These are phyloP conservation scores for Morpho achilles DNA, from an alignment of 2,888 invertebrate species.

Conservation along the genomic window DNA sequence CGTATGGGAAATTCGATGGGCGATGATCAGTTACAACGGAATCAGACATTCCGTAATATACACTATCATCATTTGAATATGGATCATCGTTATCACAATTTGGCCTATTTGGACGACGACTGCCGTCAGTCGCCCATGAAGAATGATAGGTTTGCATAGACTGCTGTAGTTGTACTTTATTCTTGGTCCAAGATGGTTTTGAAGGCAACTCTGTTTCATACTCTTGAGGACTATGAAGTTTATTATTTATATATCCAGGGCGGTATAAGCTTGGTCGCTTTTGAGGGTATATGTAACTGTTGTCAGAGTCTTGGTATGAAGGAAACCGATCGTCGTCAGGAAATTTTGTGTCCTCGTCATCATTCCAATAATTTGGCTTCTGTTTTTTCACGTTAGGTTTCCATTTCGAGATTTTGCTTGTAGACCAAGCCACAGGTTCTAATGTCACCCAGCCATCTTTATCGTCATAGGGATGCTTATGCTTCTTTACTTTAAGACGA, in stretches of 20 bases:
- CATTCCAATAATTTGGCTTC: constrained; percentile 66
- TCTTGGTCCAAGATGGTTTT: constrained; percentile 56
- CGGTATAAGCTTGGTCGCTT: constrained; percentile 55
- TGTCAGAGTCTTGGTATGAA: constrained; percentile 46
- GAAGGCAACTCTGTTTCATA: constrained; percentile 63
- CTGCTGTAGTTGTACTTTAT: constrained; percentile 53
- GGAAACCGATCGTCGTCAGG: constrained; percentile 40
- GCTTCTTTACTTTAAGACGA: constrained; percentile 73
- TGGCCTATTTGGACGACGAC: constrained; percentile 62
- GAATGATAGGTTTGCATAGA: constrained; percentile 46
- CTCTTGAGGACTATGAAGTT: constrained; percentile 52
- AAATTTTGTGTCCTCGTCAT: constrained; percentile 52
- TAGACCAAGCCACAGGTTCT: constrained; percentile 88
- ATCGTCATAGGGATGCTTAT: constrained; percentile 82
- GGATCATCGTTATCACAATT: constrained; percentile 61
- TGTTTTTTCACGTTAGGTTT: constrained; percentile 81
- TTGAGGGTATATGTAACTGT: constrained; percentile 49
- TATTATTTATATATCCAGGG: constrained; percentile 64
- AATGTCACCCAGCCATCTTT: constrained; percentile 88
- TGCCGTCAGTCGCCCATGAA: constrained; percentile 64
- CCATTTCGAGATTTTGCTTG: constrained; percentile 90
- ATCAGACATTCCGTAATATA: constrained; percentile 64
- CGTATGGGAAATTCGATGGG: constrained; percentile 70
- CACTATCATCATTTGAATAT: constrained; percentile 48
- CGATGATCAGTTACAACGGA: constrained; percentile 69